Conservation (phyloP, 2,113 vertebrate genomes). For the Phalacrocorax carbo region DNA sequence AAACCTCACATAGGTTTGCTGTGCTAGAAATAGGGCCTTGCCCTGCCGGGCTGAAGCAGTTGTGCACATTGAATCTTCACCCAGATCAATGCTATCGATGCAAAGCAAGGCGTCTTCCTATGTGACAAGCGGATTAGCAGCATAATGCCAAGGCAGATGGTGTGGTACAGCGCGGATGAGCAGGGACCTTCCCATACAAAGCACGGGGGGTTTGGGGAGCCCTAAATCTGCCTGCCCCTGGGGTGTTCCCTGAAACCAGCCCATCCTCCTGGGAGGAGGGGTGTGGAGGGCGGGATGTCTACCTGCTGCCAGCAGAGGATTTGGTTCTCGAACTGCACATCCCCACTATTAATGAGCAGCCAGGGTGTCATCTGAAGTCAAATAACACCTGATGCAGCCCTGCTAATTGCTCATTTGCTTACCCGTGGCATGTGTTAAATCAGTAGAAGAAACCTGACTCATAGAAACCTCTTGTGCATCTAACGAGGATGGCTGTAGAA, state of each 20-base stretch:
- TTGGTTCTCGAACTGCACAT: background rate
- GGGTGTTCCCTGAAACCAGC: background rate
- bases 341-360: background rate
- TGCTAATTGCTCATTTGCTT: conserved; percentile 45
- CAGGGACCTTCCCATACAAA: background rate
- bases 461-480: background rate
- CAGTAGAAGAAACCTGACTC: background rate
- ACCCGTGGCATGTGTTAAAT: background rate
- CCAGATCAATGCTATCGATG: background rate
- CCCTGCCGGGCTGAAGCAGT: background rate
- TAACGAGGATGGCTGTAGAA: background rate
- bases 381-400: background rate
- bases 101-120: background rate
- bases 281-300: background rate
- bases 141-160: background rate
- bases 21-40: background rate
- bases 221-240: background rate
- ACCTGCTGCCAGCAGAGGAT: background rate
- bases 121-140: background rate
- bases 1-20: background rate
- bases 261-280: background rate
- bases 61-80: background rate
- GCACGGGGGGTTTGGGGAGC: background rate
- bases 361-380: background rate
- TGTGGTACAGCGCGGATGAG: background rate